A percentile compares a stretch with the other conserved stretches of the same genome.
Conservation (phyloP, 2,888 invertebrate genomes). For the Scotopteryx bipunctaria region DNA sequence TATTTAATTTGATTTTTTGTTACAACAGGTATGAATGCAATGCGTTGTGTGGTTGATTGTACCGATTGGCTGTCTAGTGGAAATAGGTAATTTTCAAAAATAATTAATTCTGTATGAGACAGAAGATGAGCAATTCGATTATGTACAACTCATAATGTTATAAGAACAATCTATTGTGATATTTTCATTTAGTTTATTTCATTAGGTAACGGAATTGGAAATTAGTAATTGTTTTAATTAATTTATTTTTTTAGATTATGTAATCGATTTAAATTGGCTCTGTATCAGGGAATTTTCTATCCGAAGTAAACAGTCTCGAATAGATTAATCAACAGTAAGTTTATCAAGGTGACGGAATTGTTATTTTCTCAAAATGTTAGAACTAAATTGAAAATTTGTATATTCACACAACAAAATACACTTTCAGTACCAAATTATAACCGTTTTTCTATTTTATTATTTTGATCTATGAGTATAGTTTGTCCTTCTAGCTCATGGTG, state of each 20-base stretch:
- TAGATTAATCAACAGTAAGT: not conserved
- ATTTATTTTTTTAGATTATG: conserved; percentile 11
- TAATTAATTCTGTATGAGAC: not conserved
- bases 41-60: conserved; percentile 76
- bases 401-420: too few species aligned
- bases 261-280: not conserved
- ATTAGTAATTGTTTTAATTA: conserved; percentile 12
- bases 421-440: too few species aligned
- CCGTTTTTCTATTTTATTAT: too few species aligned
- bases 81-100: conserved; percentile 47
- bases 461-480: not conserved
- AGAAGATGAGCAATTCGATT: conserved; percentile 10
- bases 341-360: conserved; percentile 18
- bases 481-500: too few species aligned
- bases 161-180: conserved; percentile 28
- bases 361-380: too few species aligned
- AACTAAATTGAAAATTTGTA: too few species aligned
- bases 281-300: not conserved
- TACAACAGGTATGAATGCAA: conserved; percentile 78
- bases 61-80: conserved; percentile 50
- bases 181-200: conserved; percentile 22
- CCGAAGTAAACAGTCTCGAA: conserved; percentile 17
- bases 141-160: conserved; percentile 24
- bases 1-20: conserved; percentile 51
- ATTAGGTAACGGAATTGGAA: conserved; percentile 12